phyloP scores from a whole-genome alignment of 2,797 vertebrate species.

The Chrysocyon brachyurus region DNA sequence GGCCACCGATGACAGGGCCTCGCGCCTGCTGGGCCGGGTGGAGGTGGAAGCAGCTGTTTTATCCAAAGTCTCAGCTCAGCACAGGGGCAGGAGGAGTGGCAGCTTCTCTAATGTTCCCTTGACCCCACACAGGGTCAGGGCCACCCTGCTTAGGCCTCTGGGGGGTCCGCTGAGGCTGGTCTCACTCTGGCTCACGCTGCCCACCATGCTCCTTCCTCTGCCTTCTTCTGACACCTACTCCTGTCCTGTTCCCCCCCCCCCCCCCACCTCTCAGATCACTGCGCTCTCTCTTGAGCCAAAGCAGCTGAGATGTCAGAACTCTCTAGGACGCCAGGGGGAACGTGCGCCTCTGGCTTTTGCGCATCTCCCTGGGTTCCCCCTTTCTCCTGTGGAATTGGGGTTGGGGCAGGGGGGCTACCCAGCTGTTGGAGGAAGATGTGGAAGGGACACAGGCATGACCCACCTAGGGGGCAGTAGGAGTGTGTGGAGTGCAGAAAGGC shows the following conservation, averaged over 20 bases:
- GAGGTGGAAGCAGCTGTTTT: too few relatives aligned
- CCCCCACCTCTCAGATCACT: accelerated
- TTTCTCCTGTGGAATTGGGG: not conserved
- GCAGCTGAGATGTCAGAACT: accelerated
- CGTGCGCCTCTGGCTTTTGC: accelerated
- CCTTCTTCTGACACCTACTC: not conserved
- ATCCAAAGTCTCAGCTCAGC: not conserved
- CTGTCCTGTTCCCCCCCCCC: not conserved
- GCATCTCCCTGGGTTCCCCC: not conserved
- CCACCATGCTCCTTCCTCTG: accelerated
- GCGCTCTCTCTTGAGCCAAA: not conserved
- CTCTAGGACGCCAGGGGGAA: not conserved
- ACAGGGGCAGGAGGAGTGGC: not conserved
- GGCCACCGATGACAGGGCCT: not conserved
- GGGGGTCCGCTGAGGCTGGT: not conserved
- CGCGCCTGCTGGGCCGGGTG: accelerated
- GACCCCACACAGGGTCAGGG: accelerated
- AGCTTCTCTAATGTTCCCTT: accelerated
- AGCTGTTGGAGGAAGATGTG: not conserved
- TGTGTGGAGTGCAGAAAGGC: not conserved
- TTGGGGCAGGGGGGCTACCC: not conserved
- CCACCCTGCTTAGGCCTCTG: not conserved
- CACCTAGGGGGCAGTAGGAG: accelerated
- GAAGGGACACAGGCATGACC: accelerated
- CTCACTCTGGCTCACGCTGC: too few relatives aligned